These are phyloP conservation scores for Nesospiza acunhae DNA, from an alignment of 2,113 vertebrate species.

Conservation along the genomic window DNA sequence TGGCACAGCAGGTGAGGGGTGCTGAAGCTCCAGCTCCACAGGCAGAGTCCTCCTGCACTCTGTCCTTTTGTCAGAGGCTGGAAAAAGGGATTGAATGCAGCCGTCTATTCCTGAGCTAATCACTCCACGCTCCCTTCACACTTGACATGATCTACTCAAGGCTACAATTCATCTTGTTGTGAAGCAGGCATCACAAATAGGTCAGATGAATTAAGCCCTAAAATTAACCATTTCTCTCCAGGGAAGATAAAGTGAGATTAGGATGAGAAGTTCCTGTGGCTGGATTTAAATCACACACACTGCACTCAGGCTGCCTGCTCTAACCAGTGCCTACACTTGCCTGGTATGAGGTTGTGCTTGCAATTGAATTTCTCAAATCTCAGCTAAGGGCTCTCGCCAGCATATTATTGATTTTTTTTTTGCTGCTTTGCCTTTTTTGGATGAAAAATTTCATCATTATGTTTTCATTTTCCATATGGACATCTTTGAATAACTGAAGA, in stretches of 20 bases:
- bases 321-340: not conserved
- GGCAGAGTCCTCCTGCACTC: not conserved
- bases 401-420: not conserved
- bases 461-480: slow-evolving; percentile 20
- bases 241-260: not conserved
- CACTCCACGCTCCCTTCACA: slow-evolving; percentile 31
- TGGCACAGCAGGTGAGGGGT: not conserved
- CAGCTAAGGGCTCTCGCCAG: not conserved
- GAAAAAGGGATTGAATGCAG: not conserved
- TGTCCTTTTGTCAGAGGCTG: not conserved
- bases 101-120: slow-evolving; percentile 45
- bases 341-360: not conserved
- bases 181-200: slow-evolving; percentile 2
- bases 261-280: not conserved
- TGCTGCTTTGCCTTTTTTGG: not conserved
- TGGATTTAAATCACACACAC: not conserved
- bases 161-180: slow-evolving; percentile 32
- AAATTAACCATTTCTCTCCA: slow-evolving; percentile 47
- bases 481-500: not conserved
- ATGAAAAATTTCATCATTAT: not conserved
- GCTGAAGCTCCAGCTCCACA: not conserved
- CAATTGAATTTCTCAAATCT: not conserved
- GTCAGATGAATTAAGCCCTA: slow-evolving; percentile 52
- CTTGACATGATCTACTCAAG: slow-evolving; percentile 35
- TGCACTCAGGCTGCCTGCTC: not conserved